Evolutionary conservation across 2,888 invertebrate genomes (phyloP).

Genomic region (Chloroclysta siterata): DNA sequence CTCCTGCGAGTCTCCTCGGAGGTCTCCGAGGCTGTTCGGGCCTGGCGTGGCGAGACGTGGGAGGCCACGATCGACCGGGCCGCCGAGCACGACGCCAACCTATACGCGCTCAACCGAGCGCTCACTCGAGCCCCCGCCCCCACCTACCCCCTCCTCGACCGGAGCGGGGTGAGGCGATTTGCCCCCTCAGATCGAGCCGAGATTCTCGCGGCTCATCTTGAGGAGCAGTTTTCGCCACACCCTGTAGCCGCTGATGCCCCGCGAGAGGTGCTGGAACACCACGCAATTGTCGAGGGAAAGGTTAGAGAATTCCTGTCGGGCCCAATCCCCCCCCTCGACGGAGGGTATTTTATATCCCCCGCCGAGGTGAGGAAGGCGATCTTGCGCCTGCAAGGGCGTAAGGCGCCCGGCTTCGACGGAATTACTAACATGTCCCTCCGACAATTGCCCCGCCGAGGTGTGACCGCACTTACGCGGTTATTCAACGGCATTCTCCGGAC

Average conservation of each 20-base stretch:
- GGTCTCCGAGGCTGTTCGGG: neutral
- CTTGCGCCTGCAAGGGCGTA: conserved; percentile 2
- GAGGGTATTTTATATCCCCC: conserved; percentile 8
- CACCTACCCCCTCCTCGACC: neutral
- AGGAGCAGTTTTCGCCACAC: neutral
- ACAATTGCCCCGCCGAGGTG: neutral
- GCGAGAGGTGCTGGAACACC: neutral
- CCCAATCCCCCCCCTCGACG: neutral
- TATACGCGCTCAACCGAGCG: neutral
- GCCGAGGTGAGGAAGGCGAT: conserved; percentile 9
- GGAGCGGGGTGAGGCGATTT: neutral
- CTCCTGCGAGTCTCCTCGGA: neutral
- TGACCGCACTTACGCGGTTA: conserved; percentile 10
- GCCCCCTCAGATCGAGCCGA: neutral
- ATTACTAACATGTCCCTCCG: conserved; percentile 10
- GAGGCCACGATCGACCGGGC: neutral
- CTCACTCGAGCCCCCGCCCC: neutral
- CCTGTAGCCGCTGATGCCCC: neutral
- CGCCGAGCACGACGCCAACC: neutral
- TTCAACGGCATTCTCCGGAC: conserved; percentile 29
- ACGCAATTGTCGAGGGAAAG: neutral
- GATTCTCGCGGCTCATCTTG: neutral
- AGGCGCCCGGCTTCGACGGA: conserved; percentile 18
- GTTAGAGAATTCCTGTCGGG: neutral
- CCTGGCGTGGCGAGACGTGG: neutral